Conservation (phyloP, 2,888 invertebrate species). For the Euplexia lucipara region DNA sequence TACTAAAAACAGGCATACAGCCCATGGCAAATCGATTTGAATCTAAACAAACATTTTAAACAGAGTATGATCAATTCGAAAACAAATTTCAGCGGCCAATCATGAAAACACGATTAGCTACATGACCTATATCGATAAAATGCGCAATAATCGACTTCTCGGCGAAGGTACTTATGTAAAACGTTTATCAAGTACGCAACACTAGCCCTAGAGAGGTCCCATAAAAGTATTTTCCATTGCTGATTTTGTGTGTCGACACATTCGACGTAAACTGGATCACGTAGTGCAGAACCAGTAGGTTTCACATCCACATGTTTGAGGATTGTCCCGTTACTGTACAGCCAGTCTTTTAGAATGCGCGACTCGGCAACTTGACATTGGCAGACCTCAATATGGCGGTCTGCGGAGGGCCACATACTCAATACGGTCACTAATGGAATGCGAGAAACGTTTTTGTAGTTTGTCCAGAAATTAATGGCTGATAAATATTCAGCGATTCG, state of each 20-base stretch:
- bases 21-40: too few relatives aligned
- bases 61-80: background rate
- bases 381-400: slow-evolving; percentile 57
- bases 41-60: background rate
- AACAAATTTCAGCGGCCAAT: background rate
- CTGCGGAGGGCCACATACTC: slow-evolving; percentile 31
- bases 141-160: slow-evolving; percentile 25
- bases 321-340: slow-evolving; percentile 59
- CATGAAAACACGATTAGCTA: slow-evolving; percentile 15
- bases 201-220: slow-evolving; percentile 27
- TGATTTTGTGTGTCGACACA: slow-evolving; percentile 51
- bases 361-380: slow-evolving; percentile 62
- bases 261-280: slow-evolving; percentile 51
- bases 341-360: slow-evolving; percentile 59
- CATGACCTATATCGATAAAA: slow-evolving; percentile 40
- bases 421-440: slow-evolving; percentile 54
- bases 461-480: slow-evolving; percentile 61
- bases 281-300: slow-evolving; percentile 60
- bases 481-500: slow-evolving; percentile 63
- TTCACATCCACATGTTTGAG: slow-evolving; percentile 39
- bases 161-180: slow-evolving; percentile 25
- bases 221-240: slow-evolving; percentile 49
- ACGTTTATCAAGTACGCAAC: slow-evolving; percentile 17
- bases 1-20: too few relatives aligned
- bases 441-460: slow-evolving; percentile 60